Conservation (phyloP, 2,113 vertebrate genomes). For the Myanophis thanlyinensis region DNA sequence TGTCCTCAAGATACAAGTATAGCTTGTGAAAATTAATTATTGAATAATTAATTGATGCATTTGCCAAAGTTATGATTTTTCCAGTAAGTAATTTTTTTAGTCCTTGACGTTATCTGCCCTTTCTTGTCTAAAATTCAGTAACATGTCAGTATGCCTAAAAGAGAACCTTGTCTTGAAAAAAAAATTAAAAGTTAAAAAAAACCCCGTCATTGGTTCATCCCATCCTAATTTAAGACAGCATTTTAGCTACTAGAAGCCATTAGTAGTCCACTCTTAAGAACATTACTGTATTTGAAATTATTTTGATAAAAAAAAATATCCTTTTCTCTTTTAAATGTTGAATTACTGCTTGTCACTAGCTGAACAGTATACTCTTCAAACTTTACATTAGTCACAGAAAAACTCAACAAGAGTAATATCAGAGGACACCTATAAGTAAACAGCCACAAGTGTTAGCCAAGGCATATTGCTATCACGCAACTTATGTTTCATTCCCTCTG, state of each 20-base stretch:
- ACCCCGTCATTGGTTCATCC: background rate
- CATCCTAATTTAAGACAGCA: background rate
- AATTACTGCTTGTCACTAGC: background rate
- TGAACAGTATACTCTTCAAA: background rate
- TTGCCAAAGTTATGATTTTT: constrained; percentile 22
- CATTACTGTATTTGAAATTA: background rate
- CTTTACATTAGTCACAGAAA: background rate
- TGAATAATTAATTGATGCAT: constrained; percentile 46
- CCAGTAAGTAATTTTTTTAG: background rate
- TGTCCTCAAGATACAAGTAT: constrained; percentile 47
- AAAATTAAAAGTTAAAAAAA: background rate
- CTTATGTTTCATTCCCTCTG: background rate
- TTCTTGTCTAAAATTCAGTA: background rate
- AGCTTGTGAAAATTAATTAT: constrained; percentile 56
- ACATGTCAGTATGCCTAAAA: background rate
- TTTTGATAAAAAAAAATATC: background rate
- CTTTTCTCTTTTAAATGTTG: background rate
- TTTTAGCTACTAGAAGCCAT: background rate
- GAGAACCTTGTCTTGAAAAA: background rate
- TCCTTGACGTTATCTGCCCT: background rate
- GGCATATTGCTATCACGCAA: background rate
- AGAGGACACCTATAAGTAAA: background rate
- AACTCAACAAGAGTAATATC: background rate
- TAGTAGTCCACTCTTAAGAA: background rate
- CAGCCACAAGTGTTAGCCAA: background rate